A percentile compares a stretch with the other conserved stretches of the same genome.
Evolutionary conservation across 1,140 invertebrate species (phyloP).

Genomic region (Triops longicaudatus): DNA sequence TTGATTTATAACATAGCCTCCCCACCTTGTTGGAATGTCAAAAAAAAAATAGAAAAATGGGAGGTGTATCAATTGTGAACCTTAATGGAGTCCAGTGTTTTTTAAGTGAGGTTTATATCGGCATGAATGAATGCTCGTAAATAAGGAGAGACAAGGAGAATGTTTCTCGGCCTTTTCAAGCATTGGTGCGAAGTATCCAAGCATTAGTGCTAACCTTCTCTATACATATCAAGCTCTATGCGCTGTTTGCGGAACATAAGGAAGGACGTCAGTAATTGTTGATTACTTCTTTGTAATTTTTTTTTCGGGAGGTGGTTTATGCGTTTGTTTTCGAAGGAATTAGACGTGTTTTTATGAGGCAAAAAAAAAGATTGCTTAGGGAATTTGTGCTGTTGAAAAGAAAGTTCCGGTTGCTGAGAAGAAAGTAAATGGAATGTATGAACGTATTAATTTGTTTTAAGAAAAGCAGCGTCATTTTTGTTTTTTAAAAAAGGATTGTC

Average conservation of each 20-base stretch:
- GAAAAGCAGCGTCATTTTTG: neutral
- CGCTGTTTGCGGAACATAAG: neutral
- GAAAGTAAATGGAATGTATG: neutral
- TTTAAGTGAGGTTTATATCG: neutral
- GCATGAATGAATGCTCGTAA: neutral
- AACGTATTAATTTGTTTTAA: neutral
- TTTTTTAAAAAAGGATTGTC: neutral
- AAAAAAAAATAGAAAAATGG: neutral
- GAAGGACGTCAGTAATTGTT: neutral
- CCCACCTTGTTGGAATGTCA: neutral
- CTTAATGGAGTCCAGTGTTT: neutral
- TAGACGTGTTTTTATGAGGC: neutral
- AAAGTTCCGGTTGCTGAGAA: neutral
- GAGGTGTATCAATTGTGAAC: neutral
- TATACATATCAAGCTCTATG: slow-evolving; percentile 6
- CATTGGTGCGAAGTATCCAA: neutral
- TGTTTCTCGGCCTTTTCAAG: slow-evolving; percentile 14
- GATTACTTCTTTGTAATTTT: neutral
- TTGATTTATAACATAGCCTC: neutral
- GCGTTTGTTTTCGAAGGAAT: neutral
- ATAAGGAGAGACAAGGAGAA: neutral
- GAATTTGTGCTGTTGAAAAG: neutral
- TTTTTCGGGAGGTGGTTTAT: neutral
- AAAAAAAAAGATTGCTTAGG: neutral
- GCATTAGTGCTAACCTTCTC: slow-evolving; percentile 9